These are phyloP conservation scores for Encarsia formosa DNA, from an alignment of 2,888 invertebrate species.

Conservation along the genomic window DNA sequence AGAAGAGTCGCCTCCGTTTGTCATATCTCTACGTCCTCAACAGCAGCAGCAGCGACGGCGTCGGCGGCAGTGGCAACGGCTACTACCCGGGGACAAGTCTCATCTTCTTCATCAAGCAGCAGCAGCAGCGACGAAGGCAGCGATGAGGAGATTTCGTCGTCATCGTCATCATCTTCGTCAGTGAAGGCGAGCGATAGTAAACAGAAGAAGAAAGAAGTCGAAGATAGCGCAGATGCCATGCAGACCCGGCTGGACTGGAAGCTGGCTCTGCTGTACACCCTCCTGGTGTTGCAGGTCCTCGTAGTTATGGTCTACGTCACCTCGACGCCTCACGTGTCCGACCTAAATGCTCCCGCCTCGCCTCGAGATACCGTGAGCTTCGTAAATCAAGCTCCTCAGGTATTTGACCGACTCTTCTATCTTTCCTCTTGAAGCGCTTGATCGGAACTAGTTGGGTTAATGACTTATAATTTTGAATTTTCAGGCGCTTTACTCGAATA, in stretches of 20 bases:
- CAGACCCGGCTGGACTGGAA: conserved; percentile 48
- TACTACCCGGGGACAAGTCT: too few species aligned
- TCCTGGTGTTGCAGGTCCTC: conserved; percentile 46
- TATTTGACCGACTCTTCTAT: conserved; percentile 22
- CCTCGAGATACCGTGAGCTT: conserved; percentile 40
- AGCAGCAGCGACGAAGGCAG: background rate
- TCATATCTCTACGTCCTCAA: background rate
- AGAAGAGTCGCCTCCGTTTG: background rate
- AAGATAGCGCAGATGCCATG: conserved; percentile 38
- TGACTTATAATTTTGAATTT: too few species aligned
- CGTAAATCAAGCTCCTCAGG: conserved; percentile 39
- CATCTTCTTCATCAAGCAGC: background rate
- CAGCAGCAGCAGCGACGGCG: conserved; percentile 4
- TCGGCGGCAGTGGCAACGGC: background rate
- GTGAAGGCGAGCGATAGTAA: background rate
- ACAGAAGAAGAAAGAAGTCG: background rate
- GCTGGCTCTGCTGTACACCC: conserved; percentile 45
- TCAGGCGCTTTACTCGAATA: conserved; percentile 14
- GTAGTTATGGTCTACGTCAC: conserved; percentile 48
- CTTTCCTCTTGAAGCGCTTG: too few species aligned
- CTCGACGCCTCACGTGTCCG: conserved; percentile 43
- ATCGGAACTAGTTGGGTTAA: too few species aligned
- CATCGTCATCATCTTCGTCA: background rate
- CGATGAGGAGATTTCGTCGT: conserved; percentile 1
- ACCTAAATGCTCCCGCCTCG: conserved; percentile 32